Conservation (phyloP, 2,113 vertebrate genomes). For the Lipophrys pholis region DNA sequence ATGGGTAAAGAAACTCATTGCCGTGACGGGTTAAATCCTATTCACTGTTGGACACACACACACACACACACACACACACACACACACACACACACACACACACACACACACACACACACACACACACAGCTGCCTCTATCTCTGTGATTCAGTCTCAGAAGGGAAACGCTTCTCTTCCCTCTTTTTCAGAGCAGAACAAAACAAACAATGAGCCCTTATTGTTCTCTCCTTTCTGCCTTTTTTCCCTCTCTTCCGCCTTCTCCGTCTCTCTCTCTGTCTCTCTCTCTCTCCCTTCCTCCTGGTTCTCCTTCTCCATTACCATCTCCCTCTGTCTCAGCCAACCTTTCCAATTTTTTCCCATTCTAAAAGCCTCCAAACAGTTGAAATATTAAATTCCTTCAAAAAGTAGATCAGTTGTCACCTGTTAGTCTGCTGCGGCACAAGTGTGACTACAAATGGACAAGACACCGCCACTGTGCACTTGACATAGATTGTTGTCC, state of each 20-base stretch:
- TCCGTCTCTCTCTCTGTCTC: conserved; percentile 16
- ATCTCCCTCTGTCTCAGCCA: conserved; percentile 21
- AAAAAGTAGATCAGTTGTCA: conserved; percentile 44
- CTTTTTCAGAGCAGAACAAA: conserved; percentile 84
- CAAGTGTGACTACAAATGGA: conserved; percentile 23
- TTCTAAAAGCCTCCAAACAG: conserved; percentile 38
- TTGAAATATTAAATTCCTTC: conserved; percentile 51
- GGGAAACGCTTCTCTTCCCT: conserved; percentile 79
- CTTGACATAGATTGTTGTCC: conserved; percentile 75
- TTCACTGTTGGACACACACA: conserved; percentile 71
- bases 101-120: conserved; percentile 39
- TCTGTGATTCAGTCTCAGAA: conserved; percentile 78
- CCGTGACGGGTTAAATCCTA: conserved; percentile 83
- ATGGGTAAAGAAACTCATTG: conserved; percentile 83
- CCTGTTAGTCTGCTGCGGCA: conserved; percentile 18
- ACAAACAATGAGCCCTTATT: conserved; percentile 82
- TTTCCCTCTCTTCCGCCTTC: conserved; percentile 69
- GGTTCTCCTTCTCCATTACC: conserved; percentile 20
- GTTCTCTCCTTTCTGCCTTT: conserved; percentile 73
- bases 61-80: conserved; percentile 37
- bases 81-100: conserved; percentile 22
- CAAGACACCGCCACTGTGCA: conserved; percentile 43
- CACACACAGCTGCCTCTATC: conserved; percentile 76
- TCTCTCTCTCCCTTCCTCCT: conserved; percentile 31
- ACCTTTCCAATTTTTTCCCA: conserved; percentile 32